Evolutionary conservation across 2,797 vertebrate species (phyloP).

Genomic region (Mus caroli): DNA sequence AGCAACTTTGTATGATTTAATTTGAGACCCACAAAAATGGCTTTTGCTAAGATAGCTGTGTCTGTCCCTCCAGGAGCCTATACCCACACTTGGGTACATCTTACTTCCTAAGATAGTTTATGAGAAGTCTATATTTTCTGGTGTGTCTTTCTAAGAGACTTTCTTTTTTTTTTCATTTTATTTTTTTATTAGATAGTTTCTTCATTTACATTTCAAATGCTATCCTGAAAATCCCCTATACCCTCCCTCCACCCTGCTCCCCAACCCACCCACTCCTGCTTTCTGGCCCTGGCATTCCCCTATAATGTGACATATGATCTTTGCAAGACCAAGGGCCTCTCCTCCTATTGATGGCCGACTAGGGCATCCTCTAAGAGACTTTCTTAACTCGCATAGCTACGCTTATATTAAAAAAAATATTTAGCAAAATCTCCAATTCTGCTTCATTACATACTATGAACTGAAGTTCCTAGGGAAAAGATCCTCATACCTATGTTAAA

Average conservation of each 20-base stretch:
- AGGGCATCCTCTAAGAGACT: not conserved
- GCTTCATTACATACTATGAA: not conserved
- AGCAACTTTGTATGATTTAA: not conserved
- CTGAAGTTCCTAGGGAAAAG: not conserved
- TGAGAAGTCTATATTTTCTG: not conserved
- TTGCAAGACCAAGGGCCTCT: too few relatives aligned
- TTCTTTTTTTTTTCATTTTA: not conserved
- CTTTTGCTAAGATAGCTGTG: not conserved
- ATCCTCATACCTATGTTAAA: not conserved
- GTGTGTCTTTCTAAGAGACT: not conserved
- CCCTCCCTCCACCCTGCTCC: too few relatives aligned
- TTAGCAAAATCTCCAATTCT: not conserved
- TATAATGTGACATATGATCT: too few relatives aligned
- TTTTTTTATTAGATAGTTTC: too few relatives aligned
- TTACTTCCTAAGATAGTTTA: not conserved
- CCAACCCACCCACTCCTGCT: too few relatives aligned
- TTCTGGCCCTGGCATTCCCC: too few relatives aligned
- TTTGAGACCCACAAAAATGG: not conserved
- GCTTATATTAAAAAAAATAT: not conserved
- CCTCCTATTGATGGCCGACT: too few relatives aligned
- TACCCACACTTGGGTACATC: not conserved
- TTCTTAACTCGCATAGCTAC: not conserved
- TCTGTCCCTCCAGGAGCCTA: not conserved
- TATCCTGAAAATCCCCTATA: too few relatives aligned
- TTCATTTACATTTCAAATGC: too few relatives aligned